A percentile compares a stretch with the other conserved stretches of the same genome.
Conservation (phyloP, 2,888 invertebrate species). For the Micoletzkya japonica region DNA sequence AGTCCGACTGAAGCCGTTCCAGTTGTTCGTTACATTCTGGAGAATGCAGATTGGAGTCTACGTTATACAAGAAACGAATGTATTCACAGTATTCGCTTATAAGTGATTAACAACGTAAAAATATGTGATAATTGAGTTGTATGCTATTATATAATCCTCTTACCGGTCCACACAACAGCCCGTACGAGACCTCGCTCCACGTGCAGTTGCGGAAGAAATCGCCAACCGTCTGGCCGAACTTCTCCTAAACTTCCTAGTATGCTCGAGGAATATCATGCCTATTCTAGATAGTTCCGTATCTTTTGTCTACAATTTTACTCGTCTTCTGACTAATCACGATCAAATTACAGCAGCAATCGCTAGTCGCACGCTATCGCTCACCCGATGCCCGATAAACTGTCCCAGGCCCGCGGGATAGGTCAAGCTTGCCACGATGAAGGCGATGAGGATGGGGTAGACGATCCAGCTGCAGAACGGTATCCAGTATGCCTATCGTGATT, state of each 20-base stretch:
- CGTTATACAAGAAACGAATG: no score
- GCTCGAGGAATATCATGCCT: no score
- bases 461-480: slow-evolving; percentile 82
- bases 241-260: slow-evolving; percentile 44
- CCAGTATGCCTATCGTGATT: no score
- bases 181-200: slow-evolving; percentile 36
- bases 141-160: neutral
- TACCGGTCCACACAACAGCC: slow-evolving; percentile 1
- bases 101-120: neutral
- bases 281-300: no score
- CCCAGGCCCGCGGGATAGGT: slow-evolving; percentile 91
- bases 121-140: neutral
- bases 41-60: slow-evolving; percentile 1
- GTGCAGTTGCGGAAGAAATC: slow-evolving; percentile 57
- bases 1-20: slow-evolving; percentile 32
- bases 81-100: no score
- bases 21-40: slow-evolving; percentile 15
- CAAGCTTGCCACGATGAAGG: slow-evolving; percentile 80
- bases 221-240: slow-evolving; percentile 47
- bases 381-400: slow-evolving; percentile 74
- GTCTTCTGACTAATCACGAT: neutral
- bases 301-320: no score
- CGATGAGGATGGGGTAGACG: slow-evolving; percentile 79
- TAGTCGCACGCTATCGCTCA: slow-evolving; percentile 44
- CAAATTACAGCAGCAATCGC: neutral